Evolutionary conservation across 2,888 invertebrate species (phyloP), one percentile per base, ranked within the genome.

Genomic region (Clusia tigrina): DNA sequence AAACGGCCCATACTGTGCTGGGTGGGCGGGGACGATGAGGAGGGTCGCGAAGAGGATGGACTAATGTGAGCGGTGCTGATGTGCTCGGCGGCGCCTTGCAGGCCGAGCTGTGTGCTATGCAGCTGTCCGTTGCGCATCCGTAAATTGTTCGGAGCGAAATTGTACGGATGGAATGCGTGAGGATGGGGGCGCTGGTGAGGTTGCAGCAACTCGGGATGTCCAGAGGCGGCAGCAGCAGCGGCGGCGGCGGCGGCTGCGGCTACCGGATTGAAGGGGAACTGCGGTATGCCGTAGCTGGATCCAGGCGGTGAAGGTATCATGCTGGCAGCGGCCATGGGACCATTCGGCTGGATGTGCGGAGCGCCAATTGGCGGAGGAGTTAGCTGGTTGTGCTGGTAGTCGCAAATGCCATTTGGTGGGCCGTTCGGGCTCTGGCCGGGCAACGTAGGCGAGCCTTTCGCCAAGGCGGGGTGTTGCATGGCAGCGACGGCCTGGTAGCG

Each of bases 121-220:
- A 69, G 10, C 15, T 68, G 69, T 18, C 74, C 76, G 42, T 76
- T 78, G 23, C 80, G 76, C 1, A 76, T 74, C 20, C 83, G 72
- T 42, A 84, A 54, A 0, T 76, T 77, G 1, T 78, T 80, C 0
- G 74, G 70, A 32, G 87, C 78, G 22, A 87, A 86, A 54, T 87
- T 87, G 69, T 88, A 89, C n/a, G 88, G 87, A 71, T 83, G 87
- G 54, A 88, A 84, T 37, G 87, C 87, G 66, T 87, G 87, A 0
- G 80, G 71, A 64, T 70, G 70, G 2, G 60, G 52, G 1, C 64
- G 22, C n/a, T 69, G 86, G 85, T 51, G 87, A 66, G 20, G 76
- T 32, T 67, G 74, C 1, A 86, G 79, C n/a, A 87, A 68, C 59
- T 87, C 86, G 0, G 85, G 84, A 61, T 86, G 86, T 37, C 86